A percentile compares a stretch with the other conserved stretches of the same genome.
Evolutionary conservation across 2,113 vertebrate species (phyloP).

Genomic region (Puffinus mauretanicus): DNA sequence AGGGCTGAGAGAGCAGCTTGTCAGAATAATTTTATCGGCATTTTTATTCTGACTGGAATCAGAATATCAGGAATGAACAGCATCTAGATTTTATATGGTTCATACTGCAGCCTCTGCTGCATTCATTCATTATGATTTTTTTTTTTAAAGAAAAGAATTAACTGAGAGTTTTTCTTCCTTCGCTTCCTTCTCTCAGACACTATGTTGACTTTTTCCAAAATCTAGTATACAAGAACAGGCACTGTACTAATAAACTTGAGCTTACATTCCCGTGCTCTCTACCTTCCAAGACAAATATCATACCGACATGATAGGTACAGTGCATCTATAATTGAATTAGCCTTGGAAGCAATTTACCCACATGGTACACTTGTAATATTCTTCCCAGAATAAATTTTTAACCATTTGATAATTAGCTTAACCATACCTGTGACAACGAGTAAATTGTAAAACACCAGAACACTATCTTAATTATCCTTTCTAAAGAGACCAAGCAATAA

Average conservation of each 20-base stretch:
- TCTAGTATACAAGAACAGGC: not conserved
- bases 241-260: not conserved
- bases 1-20: slow-evolving; percentile 37
- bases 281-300: slow-evolving; percentile 14
- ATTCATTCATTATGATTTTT: not conserved
- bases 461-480: slow-evolving; percentile 70
- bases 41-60: slow-evolving; percentile 54
- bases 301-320: not conserved
- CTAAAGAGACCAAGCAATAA: slow-evolving; percentile 62
- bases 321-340: slow-evolving; percentile 13
- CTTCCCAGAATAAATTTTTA: slow-evolving; percentile 62
- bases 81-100: not conserved
- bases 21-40: slow-evolving; percentile 46
- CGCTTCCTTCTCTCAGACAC: not conserved
- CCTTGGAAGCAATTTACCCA: not conserved
- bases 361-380: not conserved
- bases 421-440: slow-evolving; percentile 64
- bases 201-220: not conserved
- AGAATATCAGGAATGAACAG: slow-evolving; percentile 21
- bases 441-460: slow-evolving; percentile 63
- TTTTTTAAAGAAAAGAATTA: not conserved
- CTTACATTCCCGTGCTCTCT: slow-evolving; percentile 10
- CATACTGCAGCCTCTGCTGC: not conserved
- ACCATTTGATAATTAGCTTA: slow-evolving; percentile 69
- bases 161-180: not conserved